Base-by-base conservation (phyloP, 2,797 vertebrate genomes). In the Argentina silus region DNA sequence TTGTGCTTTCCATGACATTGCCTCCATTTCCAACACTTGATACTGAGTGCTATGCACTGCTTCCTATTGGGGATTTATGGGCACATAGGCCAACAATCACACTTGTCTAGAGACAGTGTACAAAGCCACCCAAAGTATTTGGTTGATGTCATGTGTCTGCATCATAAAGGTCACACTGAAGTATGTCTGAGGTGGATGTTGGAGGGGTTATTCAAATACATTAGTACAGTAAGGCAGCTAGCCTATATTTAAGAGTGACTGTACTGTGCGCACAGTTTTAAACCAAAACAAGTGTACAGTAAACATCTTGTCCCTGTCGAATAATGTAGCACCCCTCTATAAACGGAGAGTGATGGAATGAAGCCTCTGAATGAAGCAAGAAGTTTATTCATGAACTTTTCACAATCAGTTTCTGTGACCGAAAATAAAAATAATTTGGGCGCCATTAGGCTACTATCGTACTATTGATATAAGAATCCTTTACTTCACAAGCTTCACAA, bases 81-180 rank as follows among this genome's bases (percentile, higher is more conserved):
- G 8, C 36, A 63, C 61, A 59, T 36, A 36, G 27, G 51, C 15
- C 15, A 53, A 62, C 27, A n/a, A 6, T 17, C 42, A 60, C 61
- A 8, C 15, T 44, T 17, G 57, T 59, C 21, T 11, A 19, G 19
- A 36, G 36, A 65, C 6, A 27, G 42, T 47, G 63, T n/a, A 21
- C 8, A 21, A 12, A 8, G 17, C 17, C 44, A 21, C 10, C 10
- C 6, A 48, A 48, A 47, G 45, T 19, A 65, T 47, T 12, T 47
- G 60, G 44, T 48, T 65, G 44, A 47, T 47, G 63, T 48, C 17
- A 65, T 65, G 44, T 48, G 50, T 51, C 50, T 7, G 63, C 63
- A 65, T 8, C 10, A 21, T 21, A 12, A 65, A 65, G 44, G 63
- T 48, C 44, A 19, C 17, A 47, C 47, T 64, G 62, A 17, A 19